Base-by-base conservation (phyloP, 2,797 vertebrate genomes). In the Morus bassanus region DNA sequence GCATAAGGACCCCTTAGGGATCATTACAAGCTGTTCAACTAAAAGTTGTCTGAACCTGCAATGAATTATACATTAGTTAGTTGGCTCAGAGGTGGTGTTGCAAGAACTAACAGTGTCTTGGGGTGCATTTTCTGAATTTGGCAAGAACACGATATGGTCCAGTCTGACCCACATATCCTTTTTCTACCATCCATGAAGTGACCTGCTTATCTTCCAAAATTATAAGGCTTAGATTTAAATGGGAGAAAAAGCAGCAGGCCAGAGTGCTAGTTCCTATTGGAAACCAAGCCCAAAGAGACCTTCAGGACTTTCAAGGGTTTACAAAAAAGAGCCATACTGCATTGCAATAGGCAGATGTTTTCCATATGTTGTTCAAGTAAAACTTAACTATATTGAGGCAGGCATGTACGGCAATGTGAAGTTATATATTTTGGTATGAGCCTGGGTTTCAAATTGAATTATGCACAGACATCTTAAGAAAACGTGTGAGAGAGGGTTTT, bases 351-450 rank as follows among this genome's bases (percentile, higher is more conserved):
- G 96, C 98, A 98, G 96, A 97, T 98, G 98, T 94, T 95, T 97
- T 96, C 98, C 97, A 98, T 97, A 98, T 98, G 98, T 91, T 96
- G 75, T 63, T 96, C 95, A 91, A 95, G 91, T 94, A 97, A 75
- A 95, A 94, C 95, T 92, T 95, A 93, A 96, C 93, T 89, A 93
- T 33, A 92, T 77, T 10, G 94, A 93, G 85, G 70, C 92, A 93
- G 89, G 89, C 91, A 77, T 96, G 95, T 64, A 57, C 54, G 88
- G 73, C 11, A 1, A 87, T 41, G 94, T 87, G 85, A 79, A 85
- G 90, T 88, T 96, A 94, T 85, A 89, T 93, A 89, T 97, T 97
- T 93, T 89, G 97, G 88, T 94, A 94, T 91, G 86, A 97, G 97
- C 96, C 93, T 39, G 73, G 91, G 69, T 93, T 97, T 98, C 93